These are phyloP conservation scores for Proterorhinus semilunaris DNA, from an alignment of 2,113 vertebrate genomes.

Conservation along the genomic window DNA sequence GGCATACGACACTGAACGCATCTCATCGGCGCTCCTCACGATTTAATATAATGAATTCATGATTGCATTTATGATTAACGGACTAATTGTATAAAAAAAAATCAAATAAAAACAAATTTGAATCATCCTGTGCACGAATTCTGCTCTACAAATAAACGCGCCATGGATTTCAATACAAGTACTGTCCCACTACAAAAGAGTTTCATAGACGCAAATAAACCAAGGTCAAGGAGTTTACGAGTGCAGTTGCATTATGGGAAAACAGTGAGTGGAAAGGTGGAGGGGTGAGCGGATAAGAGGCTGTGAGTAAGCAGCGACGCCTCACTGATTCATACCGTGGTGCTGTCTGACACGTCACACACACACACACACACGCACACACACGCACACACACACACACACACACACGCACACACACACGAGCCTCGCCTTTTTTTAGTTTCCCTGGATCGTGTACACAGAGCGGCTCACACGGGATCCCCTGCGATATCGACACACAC, in stretches of 20 bases:
- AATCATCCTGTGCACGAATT: too few relatives aligned
- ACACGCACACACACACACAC: constrained; percentile 17
- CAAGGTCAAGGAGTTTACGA: too few relatives aligned
- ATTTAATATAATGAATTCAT: too few relatives aligned
- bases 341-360: constrained; percentile 53
- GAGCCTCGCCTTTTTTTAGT: constrained; percentile 20
- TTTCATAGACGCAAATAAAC: background rate
- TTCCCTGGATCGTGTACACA: constrained; percentile 22
- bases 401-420: constrained; percentile 27
- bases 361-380: constrained; percentile 12
- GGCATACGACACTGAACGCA: too few relatives aligned
- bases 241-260: too few relatives aligned
- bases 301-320: constrained; percentile 58
- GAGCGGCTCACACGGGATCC: constrained; percentile 34
- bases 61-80: too few relatives aligned
- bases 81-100: too few relatives aligned
- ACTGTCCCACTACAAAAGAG: too few relatives aligned
- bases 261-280: background rate
- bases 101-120: too few relatives aligned
- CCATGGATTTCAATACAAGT: too few relatives aligned
- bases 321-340: constrained; percentile 70
- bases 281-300: background rate
- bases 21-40: too few relatives aligned
- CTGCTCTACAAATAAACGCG: too few relatives aligned
- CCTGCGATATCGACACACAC: constrained; percentile 31